These are phyloP conservation scores for Brachionus manjavacas DNA, from an alignment of 1,140 invertebrate species.

Conservation along the genomic window DNA sequence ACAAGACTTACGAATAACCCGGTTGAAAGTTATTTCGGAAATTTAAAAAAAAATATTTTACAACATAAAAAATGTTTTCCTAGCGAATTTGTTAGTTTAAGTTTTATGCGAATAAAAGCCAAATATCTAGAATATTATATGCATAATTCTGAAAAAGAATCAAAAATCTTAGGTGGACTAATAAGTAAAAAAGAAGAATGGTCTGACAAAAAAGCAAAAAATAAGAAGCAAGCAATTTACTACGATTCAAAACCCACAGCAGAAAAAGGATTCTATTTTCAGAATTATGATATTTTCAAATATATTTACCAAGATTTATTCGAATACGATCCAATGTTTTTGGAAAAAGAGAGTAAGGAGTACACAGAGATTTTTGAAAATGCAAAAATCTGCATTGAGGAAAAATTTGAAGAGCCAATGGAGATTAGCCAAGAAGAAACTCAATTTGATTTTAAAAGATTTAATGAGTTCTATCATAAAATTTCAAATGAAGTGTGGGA, in stretches of 20 bases:
- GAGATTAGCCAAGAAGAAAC: neutral
- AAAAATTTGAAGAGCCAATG: neutral
- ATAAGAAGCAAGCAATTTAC: neutral
- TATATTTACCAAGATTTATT: neutral
- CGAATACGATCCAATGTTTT: too few species aligned
- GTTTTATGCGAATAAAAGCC: too few species aligned
- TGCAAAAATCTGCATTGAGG: too few species aligned
- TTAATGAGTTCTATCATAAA: neutral
- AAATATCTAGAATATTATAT: too few species aligned
- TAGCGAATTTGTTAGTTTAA: too few species aligned
- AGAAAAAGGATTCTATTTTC: neutral
- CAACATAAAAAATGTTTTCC: too few species aligned
- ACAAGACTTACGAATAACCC: neutral
- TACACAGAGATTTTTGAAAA: too few species aligned
- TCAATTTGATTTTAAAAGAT: too few species aligned
- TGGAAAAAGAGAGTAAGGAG: too few species aligned
- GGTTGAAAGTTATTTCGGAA: neutral
- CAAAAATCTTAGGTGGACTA: neutral
- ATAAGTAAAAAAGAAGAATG: neutral
- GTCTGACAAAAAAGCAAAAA: neutral
- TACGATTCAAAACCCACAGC: too few species aligned
- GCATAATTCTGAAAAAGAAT: too few species aligned
- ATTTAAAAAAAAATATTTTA: neutral
- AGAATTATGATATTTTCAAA: neutral
- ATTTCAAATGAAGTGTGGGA: neutral